Conservation (phyloP, 1,140 invertebrate species). For the Lepidurus arcticus region DNA sequence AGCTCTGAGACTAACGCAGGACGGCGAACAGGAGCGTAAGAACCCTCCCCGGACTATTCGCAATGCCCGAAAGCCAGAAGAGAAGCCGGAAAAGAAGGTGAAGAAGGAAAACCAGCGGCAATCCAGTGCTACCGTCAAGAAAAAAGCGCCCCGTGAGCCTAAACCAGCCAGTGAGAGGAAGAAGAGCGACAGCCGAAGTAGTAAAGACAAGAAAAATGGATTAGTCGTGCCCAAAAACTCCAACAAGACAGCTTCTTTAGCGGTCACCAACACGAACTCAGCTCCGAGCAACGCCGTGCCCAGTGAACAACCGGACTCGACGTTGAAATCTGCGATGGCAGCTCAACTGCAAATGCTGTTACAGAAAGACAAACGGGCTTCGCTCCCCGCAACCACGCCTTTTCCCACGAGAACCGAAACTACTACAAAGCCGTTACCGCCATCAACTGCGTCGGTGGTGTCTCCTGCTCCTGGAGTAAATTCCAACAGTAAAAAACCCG, state of each 20-base stretch:
- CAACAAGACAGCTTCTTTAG: background rate
- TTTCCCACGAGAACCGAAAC: background rate
- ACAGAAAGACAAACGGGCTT: background rate
- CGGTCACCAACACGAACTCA: background rate
- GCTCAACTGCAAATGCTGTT: background rate
- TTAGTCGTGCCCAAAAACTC: background rate
- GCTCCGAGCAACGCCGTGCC: background rate
- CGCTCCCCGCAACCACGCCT: background rate
- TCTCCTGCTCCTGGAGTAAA: background rate
- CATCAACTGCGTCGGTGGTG: background rate
- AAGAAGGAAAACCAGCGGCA: background rate
- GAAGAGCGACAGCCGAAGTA: background rate
- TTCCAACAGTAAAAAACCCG: background rate
- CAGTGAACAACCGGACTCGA: background rate
- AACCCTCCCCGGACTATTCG: background rate
- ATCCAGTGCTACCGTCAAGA: background rate
- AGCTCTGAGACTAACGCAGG: slow-evolving; percentile 27
- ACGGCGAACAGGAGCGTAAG: background rate
- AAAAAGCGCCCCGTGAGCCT: background rate
- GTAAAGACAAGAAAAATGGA: background rate
- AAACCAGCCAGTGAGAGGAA: background rate
- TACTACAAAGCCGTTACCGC: background rate
- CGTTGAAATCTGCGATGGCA: background rate
- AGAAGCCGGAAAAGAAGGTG: background rate
- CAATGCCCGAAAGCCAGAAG: background rate